Percentiles rank a stretch among this genome's conserved stretches.
Evolutionary conservation across 2,797 vertebrate genomes (phyloP).

Genomic region (Octomys mimax): DNA sequence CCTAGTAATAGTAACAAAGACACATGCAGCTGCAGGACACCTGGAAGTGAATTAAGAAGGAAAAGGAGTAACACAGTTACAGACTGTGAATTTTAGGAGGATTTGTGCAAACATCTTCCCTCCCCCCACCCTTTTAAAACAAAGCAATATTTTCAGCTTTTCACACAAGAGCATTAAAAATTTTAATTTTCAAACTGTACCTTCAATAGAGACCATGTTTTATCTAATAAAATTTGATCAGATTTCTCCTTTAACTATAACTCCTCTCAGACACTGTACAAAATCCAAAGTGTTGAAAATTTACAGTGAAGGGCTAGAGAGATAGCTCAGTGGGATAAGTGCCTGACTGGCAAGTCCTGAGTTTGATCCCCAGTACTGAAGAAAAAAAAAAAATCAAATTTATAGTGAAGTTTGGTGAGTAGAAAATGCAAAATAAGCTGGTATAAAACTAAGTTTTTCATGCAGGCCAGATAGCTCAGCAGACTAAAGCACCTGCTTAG

Average conservation of each 20-base stretch:
- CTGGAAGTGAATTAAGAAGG: not conserved
- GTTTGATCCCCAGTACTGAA: too few relatives aligned
- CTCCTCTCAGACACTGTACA: conserved; percentile 79
- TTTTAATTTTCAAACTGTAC: conserved; percentile 79
- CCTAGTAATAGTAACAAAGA: not conserved
- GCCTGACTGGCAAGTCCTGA: too few relatives aligned
- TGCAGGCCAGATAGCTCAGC: too few relatives aligned
- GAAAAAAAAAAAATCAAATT: not conserved
- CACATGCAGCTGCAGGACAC: not conserved
- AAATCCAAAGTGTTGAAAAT: conserved; percentile 71
- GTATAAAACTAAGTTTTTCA: conserved; percentile 84
- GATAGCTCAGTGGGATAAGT: too few relatives aligned
- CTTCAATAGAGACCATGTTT: conserved; percentile 70
- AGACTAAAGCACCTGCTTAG: too few relatives aligned
- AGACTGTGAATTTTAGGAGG: not conserved
- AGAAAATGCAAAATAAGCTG: conserved; percentile 80
- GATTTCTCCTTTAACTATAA: conserved; percentile 49
- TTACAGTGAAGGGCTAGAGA: too few relatives aligned
- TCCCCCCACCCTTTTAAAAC: not conserved
- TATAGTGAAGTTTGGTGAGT: not conserved
- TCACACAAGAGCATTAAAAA: conserved; percentile 68
- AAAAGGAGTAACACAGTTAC: not conserved
- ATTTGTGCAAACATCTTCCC: conserved; percentile 3
- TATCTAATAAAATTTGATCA: conserved; percentile 74
- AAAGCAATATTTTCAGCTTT: conserved; percentile 67